Base-by-base conservation (phyloP, 2,888 invertebrate genomes). In the Alcis repandata region DNA sequence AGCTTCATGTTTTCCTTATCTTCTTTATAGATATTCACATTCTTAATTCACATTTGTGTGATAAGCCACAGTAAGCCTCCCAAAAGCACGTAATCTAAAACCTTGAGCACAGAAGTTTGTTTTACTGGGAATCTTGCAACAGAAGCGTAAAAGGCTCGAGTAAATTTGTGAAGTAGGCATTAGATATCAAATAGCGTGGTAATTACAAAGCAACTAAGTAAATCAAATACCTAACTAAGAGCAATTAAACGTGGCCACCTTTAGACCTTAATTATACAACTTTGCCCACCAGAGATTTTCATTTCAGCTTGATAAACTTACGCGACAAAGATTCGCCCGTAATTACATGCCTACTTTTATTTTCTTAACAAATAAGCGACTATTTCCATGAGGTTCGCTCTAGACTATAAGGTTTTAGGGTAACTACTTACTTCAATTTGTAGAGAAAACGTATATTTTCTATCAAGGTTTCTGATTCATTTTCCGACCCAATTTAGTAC, bases 121-220 rank as follows among this genome's bases (percentile, higher is more conserved):
- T 6, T 49, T 33, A 33, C 36, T 13, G 0, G 48, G 43, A 57
- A 52, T 66, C 59, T 71, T 53, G 65, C 59, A 54, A 40, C 19
- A 54, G 27, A 61, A 61, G 43, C 56, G 57, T 51, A 38, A 22
- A 46, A n/a, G n/a, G 7, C 41, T 41, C 36, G 61, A 54, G 40
- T 65, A 58, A 46, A 67, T 62, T 66, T 59, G 45, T 62, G 46
- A 69, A 64, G 63, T 62, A 59, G 53, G 61, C 59, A 63, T 70
- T 70, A 67, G 51, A 68, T 74, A 67, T 65, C 71, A 56, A 71
- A 75, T 66, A 64, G 62, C 49, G 63, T 64, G 48, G 43, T 71
- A 68, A 72, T 70, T 72, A 69, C 63, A 66, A 58, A 67, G 69
- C 63, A 69, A 67, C 70, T 68, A 51, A 33, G 51, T 51, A 65